phyloP scores from a whole-genome alignment of 2,888 invertebrate genomes.

The Parochlus steinenii region DNA sequence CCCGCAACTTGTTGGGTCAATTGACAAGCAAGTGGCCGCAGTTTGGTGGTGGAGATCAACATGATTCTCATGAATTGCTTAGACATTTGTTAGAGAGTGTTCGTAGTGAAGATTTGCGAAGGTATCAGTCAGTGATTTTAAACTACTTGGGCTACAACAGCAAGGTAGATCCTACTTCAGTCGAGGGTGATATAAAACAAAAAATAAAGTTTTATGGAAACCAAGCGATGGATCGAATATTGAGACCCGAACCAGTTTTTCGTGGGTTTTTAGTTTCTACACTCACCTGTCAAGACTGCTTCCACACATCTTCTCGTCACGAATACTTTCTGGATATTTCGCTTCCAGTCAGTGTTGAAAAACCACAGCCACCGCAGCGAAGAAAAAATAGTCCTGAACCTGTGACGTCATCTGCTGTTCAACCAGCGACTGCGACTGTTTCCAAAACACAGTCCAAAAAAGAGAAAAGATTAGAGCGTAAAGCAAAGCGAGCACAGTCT shows the following conservation, averaged over 20 bases:
- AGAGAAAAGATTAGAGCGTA: slow-evolving; percentile 36
- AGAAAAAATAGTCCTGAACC: slow-evolving; percentile 30
- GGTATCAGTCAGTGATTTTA: slow-evolving; percentile 69
- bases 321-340: slow-evolving; percentile 93
- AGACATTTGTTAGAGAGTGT: slow-evolving; percentile 81
- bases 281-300: slow-evolving; percentile 76
- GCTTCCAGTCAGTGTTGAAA: slow-evolving; percentile 65
- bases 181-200: slow-evolving; percentile 56
- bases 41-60: slow-evolving; percentile 88
- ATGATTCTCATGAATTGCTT: slow-evolving; percentile 90
- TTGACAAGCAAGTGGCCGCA: slow-evolving; percentile 56
- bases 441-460: slow-evolving; percentile 42
- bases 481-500: slow-evolving; percentile 28
- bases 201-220: slow-evolving; percentile 71
- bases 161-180: slow-evolving; percentile 56
- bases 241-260: slow-evolving; percentile 82
- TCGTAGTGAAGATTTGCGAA: slow-evolving; percentile 52
- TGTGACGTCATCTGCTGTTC: not conserved
- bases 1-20: slow-evolving; percentile 43
- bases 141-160: slow-evolving; percentile 54
- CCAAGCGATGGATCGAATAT: slow-evolving; percentile 58
- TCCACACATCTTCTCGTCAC: slow-evolving; percentile 67
- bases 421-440: slow-evolving; percentile 19
- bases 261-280: slow-evolving; percentile 84
- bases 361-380: slow-evolving; percentile 49